A percentile compares a stretch with the other conserved stretches of the same genome.
Conservation (phyloP, 2,888 invertebrate genomes). For the Nysson spinosus region DNA sequence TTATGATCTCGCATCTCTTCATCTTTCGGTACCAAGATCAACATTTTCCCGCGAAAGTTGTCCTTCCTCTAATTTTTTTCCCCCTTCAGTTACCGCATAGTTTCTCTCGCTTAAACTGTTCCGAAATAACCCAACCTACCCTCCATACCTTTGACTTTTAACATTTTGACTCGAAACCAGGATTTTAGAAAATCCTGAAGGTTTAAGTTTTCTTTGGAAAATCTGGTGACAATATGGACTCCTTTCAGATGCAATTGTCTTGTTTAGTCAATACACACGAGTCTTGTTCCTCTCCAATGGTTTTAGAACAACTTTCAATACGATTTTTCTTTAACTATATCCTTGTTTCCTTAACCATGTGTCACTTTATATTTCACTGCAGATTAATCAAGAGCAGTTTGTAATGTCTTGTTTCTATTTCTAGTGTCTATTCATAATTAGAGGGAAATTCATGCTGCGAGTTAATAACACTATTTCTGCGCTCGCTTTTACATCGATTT, state of each 20-base stretch:
- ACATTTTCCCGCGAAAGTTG: constrained; percentile 35
- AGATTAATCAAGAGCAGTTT: background rate
- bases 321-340: too few relatives aligned
- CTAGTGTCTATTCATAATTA: constrained; percentile 14
- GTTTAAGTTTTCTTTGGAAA: too few relatives aligned
- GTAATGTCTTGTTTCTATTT: background rate
- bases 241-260: too few relatives aligned
- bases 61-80: constrained; percentile 25
- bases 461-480: constrained; percentile 27
- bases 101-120: too few relatives aligned
- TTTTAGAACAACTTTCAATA: too few relatives aligned
- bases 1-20: constrained; percentile 65
- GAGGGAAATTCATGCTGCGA: constrained; percentile 33
- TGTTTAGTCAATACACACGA: too few relatives aligned
- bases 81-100: constrained; percentile 12
- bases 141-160: constrained; percentile 32
- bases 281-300: too few relatives aligned
- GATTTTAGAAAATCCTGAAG: background rate
- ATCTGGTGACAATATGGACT: too few relatives aligned
- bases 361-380: background rate
- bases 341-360: too few relatives aligned
- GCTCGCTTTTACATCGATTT: constrained; percentile 11
- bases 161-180: background rate
- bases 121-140: too few relatives aligned
- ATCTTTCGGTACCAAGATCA: constrained; percentile 22